Percentiles rank a stretch among this genome's conserved stretches.
Conservation (phyloP, 2,113 vertebrate species). For the Leptosomus discolor region DNA sequence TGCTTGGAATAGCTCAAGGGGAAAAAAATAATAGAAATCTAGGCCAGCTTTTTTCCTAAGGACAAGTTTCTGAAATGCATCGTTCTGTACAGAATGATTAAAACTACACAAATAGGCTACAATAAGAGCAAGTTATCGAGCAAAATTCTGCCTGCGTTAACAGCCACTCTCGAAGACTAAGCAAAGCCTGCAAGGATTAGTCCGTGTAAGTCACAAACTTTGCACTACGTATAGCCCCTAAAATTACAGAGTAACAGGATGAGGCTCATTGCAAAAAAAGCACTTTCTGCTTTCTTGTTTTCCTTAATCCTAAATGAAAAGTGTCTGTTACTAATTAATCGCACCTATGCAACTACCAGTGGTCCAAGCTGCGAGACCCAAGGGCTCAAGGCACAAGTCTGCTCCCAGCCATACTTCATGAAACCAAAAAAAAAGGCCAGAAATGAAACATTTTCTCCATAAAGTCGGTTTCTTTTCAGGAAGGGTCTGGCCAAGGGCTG, state of each 20-base stretch:
- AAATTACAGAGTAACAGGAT: neutral
- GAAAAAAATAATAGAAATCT: neutral
- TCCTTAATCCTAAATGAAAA: neutral
- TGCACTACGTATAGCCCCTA: fast-evolving
- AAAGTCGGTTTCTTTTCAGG: neutral
- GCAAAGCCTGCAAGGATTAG: neutral
- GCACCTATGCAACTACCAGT: neutral
- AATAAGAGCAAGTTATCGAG: neutral
- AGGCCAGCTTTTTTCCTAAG: neutral
- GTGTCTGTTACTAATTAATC: neutral
- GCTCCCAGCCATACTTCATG: neutral
- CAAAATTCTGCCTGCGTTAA: fast-evolving
- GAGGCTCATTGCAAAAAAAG: neutral
- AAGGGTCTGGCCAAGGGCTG: neutral
- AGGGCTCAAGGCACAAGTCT: neutral
- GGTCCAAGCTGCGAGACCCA: neutral
- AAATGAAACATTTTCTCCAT: neutral
- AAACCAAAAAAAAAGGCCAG: neutral
- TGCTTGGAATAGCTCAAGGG: neutral
- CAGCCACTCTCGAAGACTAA: neutral
- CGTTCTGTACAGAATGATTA: neutral
- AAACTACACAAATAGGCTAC: neutral
- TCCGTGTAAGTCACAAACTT: neutral
- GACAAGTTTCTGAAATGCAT: neutral
- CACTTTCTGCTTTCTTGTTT: neutral